Evolutionary conservation across 1,140 invertebrate species (phyloP).

Genomic region (Yoshiicerus persimilis): DNA sequence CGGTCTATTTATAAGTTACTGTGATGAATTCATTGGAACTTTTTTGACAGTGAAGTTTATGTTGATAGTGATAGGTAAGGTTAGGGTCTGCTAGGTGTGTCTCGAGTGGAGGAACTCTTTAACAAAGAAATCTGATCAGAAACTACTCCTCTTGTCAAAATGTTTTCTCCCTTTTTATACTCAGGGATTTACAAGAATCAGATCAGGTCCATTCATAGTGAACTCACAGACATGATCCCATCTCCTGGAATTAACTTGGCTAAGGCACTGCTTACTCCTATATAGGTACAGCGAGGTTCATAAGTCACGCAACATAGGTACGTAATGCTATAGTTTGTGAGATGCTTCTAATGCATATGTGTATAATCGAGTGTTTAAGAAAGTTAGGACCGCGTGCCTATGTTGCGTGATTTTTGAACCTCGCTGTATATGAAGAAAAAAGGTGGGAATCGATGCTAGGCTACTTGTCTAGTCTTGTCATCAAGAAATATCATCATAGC

Average conservation of each 20-base stretch:
- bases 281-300: too few species aligned
- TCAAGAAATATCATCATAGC: background rate
- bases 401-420: too few species aligned
- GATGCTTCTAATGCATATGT: too few species aligned
- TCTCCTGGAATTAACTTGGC: background rate
- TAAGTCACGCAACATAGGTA: too few species aligned
- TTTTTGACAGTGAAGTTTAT: background rate
- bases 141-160: background rate
- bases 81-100: background rate
- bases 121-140: background rate
- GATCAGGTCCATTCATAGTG: background rate
- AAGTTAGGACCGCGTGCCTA: too few species aligned
- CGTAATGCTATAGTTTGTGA: too few species aligned
- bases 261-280: too few species aligned
- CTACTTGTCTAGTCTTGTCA: background rate
- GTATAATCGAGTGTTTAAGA: too few species aligned
- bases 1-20: background rate
- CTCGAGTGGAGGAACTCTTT: too few species aligned
- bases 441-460: too few species aligned
- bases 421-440: too few species aligned
- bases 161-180: background rate
- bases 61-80: background rate
- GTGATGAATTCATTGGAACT: background rate
- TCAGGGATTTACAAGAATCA: background rate
- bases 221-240: background rate